Conservation (phyloP, 2,797 vertebrate genomes). For the Tiaroga cobitis region DNA sequence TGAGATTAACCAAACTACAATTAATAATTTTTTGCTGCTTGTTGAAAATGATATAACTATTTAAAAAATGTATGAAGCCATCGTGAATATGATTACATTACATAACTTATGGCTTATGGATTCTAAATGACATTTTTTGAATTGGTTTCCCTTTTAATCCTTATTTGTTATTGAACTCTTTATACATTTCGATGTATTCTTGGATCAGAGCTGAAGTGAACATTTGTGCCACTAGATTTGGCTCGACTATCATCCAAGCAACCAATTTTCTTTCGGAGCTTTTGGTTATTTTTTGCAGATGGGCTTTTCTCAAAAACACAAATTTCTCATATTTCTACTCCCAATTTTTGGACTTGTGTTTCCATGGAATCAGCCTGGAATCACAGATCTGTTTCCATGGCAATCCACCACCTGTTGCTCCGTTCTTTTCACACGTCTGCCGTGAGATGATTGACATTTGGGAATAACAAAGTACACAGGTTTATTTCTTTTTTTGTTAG, state of each 20-base stretch:
- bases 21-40: neutral
- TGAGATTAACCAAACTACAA: too few relatives aligned
- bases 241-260: neutral
- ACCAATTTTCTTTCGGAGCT: neutral
- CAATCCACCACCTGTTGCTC: constrained; percentile 79
- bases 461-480: constrained; percentile 66
- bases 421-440: constrained; percentile 71
- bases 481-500: constrained; percentile 71
- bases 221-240: neutral
- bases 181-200: neutral
- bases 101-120: neutral
- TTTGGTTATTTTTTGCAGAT: neutral
- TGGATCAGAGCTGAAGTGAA: constrained; percentile 5
- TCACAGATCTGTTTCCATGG: constrained; percentile 64
- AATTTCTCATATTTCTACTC: constrained; percentile 34
- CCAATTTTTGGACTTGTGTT: constrained; percentile 61
- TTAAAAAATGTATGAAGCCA: neutral
- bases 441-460: constrained; percentile 67
- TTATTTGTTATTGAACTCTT: constrained; percentile 1
- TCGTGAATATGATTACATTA: neutral
- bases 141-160: neutral
- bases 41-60: neutral
- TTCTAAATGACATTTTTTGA: neutral
- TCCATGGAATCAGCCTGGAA: constrained; percentile 69
- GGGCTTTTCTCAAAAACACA: constrained; percentile 16